Percentiles rank a stretch among this genome's conserved stretches.
These are phyloP conservation scores for Dicrostonyx torquatus DNA, from an alignment of 2,797 vertebrate genomes.

Conservation along the genomic window DNA sequence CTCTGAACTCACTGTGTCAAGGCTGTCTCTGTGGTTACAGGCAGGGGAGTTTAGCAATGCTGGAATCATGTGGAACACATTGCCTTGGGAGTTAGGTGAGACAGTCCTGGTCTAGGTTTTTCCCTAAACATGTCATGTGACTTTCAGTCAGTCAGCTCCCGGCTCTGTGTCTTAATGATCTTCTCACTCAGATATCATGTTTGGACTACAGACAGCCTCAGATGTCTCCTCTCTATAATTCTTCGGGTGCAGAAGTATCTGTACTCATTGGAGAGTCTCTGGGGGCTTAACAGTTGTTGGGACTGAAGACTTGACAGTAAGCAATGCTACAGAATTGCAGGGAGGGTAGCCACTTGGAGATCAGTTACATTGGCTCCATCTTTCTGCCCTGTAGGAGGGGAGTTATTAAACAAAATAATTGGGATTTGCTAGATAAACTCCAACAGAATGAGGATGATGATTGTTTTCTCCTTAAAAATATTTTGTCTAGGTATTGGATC, in stretches of 20 bases:
- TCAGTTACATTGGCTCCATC: neutral
- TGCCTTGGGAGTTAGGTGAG: neutral
- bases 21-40: neutral
- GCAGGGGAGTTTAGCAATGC: neutral
- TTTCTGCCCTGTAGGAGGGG: neutral
- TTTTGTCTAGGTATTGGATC: slow-evolving; percentile 39
- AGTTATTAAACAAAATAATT: slow-evolving; percentile 20
- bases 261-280: neutral
- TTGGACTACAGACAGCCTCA: neutral
- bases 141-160: slow-evolving; percentile 41
- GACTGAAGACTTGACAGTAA: neutral
- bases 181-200: neutral
- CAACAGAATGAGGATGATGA: neutral
- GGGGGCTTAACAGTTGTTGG: neutral
- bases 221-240: neutral
- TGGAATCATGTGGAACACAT: neutral
- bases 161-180: neutral
- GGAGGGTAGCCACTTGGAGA: neutral
- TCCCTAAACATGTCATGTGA: neutral
- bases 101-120: neutral
- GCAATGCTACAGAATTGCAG: neutral
- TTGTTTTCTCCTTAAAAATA: neutral
- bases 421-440: neutral
- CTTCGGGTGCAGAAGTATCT: neutral
- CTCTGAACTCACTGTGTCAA: neutral